These are phyloP conservation scores for Drosophila prolongata DNA, from an alignment of 2,888 invertebrate genomes.

Conservation along the genomic window DNA sequence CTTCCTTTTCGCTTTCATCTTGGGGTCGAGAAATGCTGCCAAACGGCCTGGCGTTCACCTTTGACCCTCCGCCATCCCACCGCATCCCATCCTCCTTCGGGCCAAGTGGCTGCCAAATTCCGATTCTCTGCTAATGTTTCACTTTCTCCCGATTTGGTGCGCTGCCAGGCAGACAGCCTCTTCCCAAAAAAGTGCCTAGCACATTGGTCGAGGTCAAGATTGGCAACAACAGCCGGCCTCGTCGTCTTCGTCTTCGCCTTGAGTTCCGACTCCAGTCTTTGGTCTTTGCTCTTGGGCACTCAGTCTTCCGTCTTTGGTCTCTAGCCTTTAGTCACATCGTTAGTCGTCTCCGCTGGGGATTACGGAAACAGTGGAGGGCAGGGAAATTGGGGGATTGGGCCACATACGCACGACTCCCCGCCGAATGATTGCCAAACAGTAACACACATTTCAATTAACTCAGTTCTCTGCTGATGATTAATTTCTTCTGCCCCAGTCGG, in stretches of 20 bases:
- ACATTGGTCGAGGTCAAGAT: conserved; percentile 74
- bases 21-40: conserved; percentile 23
- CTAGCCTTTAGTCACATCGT: conserved; percentile 48
- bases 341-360: conserved; percentile 57
- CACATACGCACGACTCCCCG: conserved; percentile 9
- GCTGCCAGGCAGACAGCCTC: conserved; percentile 55
- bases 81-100: conserved; percentile 7
- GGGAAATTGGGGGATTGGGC: conserved; percentile 33
- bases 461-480: conserved; percentile 23
- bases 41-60: conserved; percentile 55
- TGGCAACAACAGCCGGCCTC: conserved; percentile 48
- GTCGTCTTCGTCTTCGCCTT: conserved; percentile 27
- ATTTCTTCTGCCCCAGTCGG: background rate
- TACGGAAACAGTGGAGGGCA: conserved; percentile 39
- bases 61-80: conserved; percentile 48
- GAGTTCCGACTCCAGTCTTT: conserved; percentile 3
- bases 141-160: conserved; percentile 71
- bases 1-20: conserved; percentile 52
- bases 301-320: conserved; percentile 7
- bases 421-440: conserved; percentile 2
- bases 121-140: conserved; percentile 50
- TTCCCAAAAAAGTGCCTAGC: conserved; percentile 51
- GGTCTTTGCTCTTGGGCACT: conserved; percentile 1
- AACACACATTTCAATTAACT: conserved; percentile 67
- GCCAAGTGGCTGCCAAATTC: conserved; percentile 35